These are phyloP conservation scores for Drosophila prolongata DNA, from an alignment of 2,888 invertebrate genomes.

Conservation along the genomic window DNA sequence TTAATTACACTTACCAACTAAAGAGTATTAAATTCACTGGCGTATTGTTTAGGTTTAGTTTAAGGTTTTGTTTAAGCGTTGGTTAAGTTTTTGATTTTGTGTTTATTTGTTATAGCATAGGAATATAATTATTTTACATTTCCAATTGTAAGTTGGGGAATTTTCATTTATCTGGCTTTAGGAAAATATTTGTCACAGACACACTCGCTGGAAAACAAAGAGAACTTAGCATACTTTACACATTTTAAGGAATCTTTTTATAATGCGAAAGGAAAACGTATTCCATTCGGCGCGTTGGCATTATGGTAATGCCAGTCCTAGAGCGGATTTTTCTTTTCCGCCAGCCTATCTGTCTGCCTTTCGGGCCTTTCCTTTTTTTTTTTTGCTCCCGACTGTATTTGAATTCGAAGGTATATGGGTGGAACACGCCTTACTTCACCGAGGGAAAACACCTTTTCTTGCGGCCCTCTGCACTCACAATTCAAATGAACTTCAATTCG, in stretches of 20 bases:
- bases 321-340: constrained; percentile 31
- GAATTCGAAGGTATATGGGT: constrained; percentile 15
- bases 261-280: constrained; percentile 44
- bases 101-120: constrained; percentile 20
- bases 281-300: constrained; percentile 42
- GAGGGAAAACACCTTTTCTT: constrained; percentile 24
- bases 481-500: constrained; percentile 40
- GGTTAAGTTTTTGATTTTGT: constrained; percentile 34
- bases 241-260: not conserved
- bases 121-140: constrained; percentile 30
- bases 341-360: constrained; percentile 67
- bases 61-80: constrained; percentile 22
- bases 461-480: constrained; percentile 26
- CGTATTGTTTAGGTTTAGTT: not conserved
- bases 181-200: constrained; percentile 33
- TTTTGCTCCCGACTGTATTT: constrained; percentile 15
- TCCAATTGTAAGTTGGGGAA: constrained; percentile 15
- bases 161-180: constrained; percentile 9
- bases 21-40: constrained; percentile 13
- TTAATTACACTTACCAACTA: constrained; percentile 26
- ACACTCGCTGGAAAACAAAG: constrained; percentile 30
- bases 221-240: not conserved
- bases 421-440: constrained; percentile 69
- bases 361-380: constrained; percentile 23
- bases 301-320: constrained; percentile 68